These are phyloP conservation scores for Cylindroiulus punctatus DNA, from an alignment of 2,888 invertebrate species.

Conservation along the genomic window DNA sequence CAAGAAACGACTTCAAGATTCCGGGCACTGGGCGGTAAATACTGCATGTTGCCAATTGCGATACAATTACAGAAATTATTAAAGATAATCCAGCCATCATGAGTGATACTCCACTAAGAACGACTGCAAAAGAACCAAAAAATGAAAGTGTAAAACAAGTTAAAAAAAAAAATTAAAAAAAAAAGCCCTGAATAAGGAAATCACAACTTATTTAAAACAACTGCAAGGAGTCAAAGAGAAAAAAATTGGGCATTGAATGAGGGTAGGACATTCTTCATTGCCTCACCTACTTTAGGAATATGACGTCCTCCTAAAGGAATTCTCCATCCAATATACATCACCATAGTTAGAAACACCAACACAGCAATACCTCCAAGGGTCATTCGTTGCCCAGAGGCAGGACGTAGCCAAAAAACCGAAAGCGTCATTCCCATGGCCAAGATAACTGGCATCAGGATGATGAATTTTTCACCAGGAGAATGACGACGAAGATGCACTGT, in stretches of 20 bases:
- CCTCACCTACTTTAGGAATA: not conserved
- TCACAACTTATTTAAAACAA: too few species aligned
- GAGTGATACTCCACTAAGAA: not conserved
- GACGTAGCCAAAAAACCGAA: not conserved
- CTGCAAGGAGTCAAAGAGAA: too few species aligned
- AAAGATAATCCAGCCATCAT: not conserved
- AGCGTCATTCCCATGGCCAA: not conserved
- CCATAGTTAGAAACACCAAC: not conserved
- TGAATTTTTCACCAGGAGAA: slow-evolving; percentile 16
- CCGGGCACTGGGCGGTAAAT: not conserved
- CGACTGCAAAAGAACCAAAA: not conserved
- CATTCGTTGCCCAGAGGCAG: not conserved
- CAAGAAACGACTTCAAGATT: not conserved
- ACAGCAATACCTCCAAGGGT: slow-evolving; percentile 1
- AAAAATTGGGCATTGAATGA: not conserved
- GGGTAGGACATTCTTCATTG: too few species aligned
- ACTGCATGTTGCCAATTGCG: not conserved
- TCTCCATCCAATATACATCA: slow-evolving; percentile 17
- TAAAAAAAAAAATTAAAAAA: too few species aligned
- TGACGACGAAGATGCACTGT: slow-evolving; percentile 16
- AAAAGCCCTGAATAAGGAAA: too few species aligned
- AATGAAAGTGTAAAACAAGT: too few species aligned
- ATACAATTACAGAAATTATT: slow-evolving; percentile 5
- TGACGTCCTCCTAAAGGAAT: slow-evolving; percentile 40
- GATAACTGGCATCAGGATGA: not conserved